Conservation (phyloP, 2,888 invertebrate species). For the Lasioglossum morio region DNA sequence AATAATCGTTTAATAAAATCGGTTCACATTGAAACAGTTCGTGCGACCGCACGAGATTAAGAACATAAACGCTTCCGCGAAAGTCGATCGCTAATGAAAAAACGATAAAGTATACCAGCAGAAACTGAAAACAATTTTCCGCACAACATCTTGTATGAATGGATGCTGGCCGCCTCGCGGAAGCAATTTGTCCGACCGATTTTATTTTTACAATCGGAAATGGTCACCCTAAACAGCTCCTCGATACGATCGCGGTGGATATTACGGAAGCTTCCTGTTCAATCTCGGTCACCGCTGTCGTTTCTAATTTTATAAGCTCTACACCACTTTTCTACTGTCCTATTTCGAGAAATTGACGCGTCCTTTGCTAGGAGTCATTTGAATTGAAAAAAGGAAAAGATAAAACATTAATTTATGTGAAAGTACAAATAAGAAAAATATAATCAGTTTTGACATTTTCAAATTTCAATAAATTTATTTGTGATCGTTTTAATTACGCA, state of each 20-base stretch:
- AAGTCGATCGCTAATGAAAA: conserved; percentile 1
- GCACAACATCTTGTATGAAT: conserved; percentile 34
- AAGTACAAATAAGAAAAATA: neutral
- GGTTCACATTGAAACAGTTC: neutral
- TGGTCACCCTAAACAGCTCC: conserved; percentile 44
- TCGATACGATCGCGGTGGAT: conserved; percentile 34
- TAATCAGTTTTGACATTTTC: neutral
- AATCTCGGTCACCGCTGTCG: neutral
- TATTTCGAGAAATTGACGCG: neutral
- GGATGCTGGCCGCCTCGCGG: conserved; percentile 5
- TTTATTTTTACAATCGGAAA: conserved; percentile 50
- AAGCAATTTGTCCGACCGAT: conserved; percentile 42
- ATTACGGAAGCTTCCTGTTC: conserved; percentile 22
- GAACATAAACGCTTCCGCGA: neutral
- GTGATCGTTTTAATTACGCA: no score
- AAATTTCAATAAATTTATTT: no score
- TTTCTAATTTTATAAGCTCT: conserved; percentile 13
- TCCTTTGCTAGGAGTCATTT: neutral
- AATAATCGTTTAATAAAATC: neutral
- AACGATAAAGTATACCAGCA: conserved; percentile 18
- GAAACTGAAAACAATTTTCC: conserved; percentile 37
- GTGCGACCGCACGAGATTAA: neutral
- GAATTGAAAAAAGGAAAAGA: neutral
- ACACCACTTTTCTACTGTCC: neutral
- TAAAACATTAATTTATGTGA: neutral